phyloP scores from a whole-genome alignment of 2,797 vertebrate genomes.

The Danio aesculapii region DNA sequence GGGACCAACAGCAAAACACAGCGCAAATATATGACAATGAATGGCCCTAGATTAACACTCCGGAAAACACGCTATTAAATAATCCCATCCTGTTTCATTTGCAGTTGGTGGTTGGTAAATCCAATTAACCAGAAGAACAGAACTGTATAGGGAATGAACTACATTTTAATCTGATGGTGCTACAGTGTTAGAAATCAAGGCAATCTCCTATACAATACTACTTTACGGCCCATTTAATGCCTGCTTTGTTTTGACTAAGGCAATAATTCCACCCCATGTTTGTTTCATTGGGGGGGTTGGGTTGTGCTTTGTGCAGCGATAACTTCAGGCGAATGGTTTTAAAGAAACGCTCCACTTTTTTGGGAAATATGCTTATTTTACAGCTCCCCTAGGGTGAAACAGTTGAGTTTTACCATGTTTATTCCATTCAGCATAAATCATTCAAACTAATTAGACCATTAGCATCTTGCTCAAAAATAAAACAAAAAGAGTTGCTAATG shows the following conservation, averaged over 20 bases:
- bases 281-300: background rate
- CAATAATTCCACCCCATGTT: slow-evolving; percentile 26
- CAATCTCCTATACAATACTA: slow-evolving; percentile 8
- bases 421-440: no score
- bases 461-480: no score
- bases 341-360: no score
- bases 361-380: no score
- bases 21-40: slow-evolving; percentile 8
- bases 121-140: slow-evolving; percentile 2
- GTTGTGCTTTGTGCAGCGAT: slow-evolving; percentile 31
- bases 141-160: background rate
- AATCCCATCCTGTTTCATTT: background rate
- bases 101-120: slow-evolving; percentile 13
- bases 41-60: slow-evolving; percentile 14
- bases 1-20: slow-evolving; percentile 24
- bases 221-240: slow-evolving; percentile 13
- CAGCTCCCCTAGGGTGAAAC: no score
- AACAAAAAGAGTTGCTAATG: no score
- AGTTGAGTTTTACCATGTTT: no score
- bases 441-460: no score
- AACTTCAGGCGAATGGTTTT: slow-evolving; percentile 7
- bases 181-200: slow-evolving; percentile 32
- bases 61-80: slow-evolving; percentile 19
- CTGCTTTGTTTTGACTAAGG: slow-evolving; percentile 32
- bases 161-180: slow-evolving; percentile 1